These are phyloP conservation scores for Cyprinella venusta DNA, from an alignment of 2,797 vertebrate species.

Conservation along the genomic window DNA sequence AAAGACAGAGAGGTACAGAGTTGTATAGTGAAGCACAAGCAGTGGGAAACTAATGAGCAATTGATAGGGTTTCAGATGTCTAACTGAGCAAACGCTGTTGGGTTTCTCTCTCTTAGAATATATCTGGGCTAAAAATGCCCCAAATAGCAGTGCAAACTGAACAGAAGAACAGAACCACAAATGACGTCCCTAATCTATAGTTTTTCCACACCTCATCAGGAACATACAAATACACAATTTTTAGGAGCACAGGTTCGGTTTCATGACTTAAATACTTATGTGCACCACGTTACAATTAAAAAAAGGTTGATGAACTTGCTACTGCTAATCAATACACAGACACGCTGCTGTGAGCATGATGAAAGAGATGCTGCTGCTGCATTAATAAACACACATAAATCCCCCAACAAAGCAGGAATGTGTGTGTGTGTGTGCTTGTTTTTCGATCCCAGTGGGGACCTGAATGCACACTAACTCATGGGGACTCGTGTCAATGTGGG, in stretches of 20 bases:
- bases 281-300: background rate
- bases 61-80: constrained; percentile 51
- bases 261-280: constrained; percentile 7
- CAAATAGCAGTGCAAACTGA: constrained; percentile 14
- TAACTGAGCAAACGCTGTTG: constrained; percentile 45
- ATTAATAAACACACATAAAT: background rate
- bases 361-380: background rate
- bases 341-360: background rate
- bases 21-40: constrained; percentile 15
- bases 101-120: constrained; percentile 39
- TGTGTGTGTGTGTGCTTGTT: background rate
- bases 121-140: constrained; percentile 24
- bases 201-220: background rate
- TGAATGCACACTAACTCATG: too few species aligned
- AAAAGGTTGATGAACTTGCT: background rate
- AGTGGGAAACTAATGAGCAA: constrained; percentile 52
- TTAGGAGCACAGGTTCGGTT: background rate
- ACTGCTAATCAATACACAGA: background rate
- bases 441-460: too few species aligned
- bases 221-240: background rate
- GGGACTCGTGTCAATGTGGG: too few species aligned
- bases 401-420: background rate
- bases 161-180: constrained; percentile 26
- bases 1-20: constrained; percentile 46
- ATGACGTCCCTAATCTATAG: background rate